phyloP scores from a whole-genome alignment of 2,113 vertebrate genomes.

The Semnornis frantzii region DNA sequence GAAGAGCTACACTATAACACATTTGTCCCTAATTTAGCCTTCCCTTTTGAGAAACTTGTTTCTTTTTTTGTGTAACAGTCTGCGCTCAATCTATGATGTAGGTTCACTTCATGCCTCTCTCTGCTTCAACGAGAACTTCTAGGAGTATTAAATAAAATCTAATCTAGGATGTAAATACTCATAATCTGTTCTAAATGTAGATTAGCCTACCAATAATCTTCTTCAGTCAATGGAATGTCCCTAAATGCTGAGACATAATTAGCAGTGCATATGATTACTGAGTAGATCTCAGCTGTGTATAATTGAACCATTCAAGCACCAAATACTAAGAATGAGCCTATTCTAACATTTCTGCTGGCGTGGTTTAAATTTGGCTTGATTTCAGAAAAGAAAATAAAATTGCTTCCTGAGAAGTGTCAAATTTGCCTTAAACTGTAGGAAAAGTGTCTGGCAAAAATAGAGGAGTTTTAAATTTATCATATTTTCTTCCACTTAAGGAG shows the following conservation, averaged over 20 bases:
- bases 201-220: constrained; percentile 51
- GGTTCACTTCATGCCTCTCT: not conserved
- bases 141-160: constrained; percentile 29
- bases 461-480: not conserved
- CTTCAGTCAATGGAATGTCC: constrained; percentile 12
- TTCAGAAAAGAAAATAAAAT: not conserved
- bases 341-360: not conserved
- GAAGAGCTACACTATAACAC: not conserved
- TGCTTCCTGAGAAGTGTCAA: not conserved
- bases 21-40: not conserved
- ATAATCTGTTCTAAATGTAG: constrained; percentile 48
- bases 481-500: not conserved
- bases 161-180: constrained; percentile 44
- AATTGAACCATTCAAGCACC: not conserved
- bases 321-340: not conserved
- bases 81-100: not conserved
- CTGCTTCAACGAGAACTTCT: not conserved
- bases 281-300: not conserved
- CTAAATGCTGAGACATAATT: constrained; percentile 45
- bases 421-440: not conserved
- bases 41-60: not conserved
- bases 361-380: not conserved
- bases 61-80: not conserved
- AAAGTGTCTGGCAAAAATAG: not conserved
- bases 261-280: not conserved